A percentile compares a stretch with the other conserved stretches of the same genome.
Conservation (phyloP, 2,888 invertebrate genomes). For the Hololepta plana region DNA sequence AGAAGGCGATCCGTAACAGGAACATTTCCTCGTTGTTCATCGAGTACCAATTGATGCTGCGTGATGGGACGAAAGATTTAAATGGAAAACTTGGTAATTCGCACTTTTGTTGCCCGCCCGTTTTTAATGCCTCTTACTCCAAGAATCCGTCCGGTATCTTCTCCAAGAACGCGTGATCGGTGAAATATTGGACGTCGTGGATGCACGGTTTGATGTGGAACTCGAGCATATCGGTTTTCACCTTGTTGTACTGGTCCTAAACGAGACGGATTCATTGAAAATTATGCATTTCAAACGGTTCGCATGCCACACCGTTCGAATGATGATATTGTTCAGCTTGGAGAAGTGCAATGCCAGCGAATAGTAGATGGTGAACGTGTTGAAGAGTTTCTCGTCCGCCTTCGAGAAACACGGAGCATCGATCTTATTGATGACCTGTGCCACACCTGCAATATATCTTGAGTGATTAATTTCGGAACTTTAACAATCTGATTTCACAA, state of each 20-base stretch:
- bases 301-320: no score
- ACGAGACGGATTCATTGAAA: no score
- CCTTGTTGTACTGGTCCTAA: no score
- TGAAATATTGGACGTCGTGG: slow-evolving; percentile 30
- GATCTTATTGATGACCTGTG: slow-evolving; percentile 38
- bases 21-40: slow-evolving; percentile 29
- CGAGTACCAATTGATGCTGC: slow-evolving; percentile 38
- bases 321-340: slow-evolving; percentile 31
- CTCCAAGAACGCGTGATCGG: slow-evolving; percentile 25
- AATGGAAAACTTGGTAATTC: slow-evolving; percentile 3
- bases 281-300: no score
- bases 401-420: slow-evolving; percentile 28
- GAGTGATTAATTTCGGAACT: no score
- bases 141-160: slow-evolving; percentile 29
- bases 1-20: slow-evolving; percentile 33
- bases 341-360: slow-evolving; percentile 38
- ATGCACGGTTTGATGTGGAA: slow-evolving; percentile 34
- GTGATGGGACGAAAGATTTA: slow-evolving; percentile 9
- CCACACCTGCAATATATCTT: slow-evolving; percentile 31
- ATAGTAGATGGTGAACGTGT: slow-evolving; percentile 37
- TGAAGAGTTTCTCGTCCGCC: slow-evolving; percentile 35
- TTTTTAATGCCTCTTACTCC: slow-evolving; percentile 20
- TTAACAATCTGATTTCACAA: no score
- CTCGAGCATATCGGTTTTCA: slow-evolving; percentile 28
- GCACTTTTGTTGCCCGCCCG: slow-evolving; percentile 8